Conservation (phyloP, 2,888 invertebrate species). For the Microplitis deprimator region DNA sequence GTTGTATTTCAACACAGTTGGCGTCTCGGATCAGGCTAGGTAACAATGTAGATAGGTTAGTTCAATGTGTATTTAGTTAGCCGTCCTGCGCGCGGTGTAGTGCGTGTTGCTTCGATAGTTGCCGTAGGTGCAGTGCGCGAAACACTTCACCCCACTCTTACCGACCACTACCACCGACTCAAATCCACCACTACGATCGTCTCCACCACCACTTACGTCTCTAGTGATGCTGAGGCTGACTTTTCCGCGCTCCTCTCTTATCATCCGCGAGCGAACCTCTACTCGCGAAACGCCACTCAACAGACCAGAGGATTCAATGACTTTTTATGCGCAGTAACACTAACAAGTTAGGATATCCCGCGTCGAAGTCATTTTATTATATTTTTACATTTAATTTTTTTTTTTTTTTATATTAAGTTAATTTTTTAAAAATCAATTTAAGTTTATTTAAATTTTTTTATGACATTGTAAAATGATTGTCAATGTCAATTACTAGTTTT, state of each 20-base stretch:
- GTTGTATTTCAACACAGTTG: conserved; percentile 25
- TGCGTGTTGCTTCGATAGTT: conserved; percentile 61
- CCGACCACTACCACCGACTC: conserved; percentile 11
- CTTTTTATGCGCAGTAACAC: conserved; percentile 49
- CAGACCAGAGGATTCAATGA: conserved; percentile 40
- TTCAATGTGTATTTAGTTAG: conserved; percentile 36
- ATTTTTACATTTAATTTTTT: neutral
- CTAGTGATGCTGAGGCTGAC: neutral
- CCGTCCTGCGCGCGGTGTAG: conserved; percentile 50
- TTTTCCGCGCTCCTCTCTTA: conserved; percentile 11
- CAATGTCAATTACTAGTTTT: no score
- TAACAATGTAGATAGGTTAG: conserved; percentile 43
- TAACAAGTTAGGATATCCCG: conserved; percentile 45
- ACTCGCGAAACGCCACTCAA: conserved; percentile 26
- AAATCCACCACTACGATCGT: conserved; percentile 12
- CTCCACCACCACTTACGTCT: neutral
- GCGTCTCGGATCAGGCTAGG: conserved; percentile 33
- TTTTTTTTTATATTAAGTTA: neutral
- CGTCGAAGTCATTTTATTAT: conserved; percentile 43
- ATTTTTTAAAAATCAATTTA: neutral
- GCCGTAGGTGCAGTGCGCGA: conserved; percentile 61
- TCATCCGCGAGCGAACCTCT: neutral
- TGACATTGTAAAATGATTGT: neutral
- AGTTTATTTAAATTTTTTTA: neutral
- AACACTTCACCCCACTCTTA: conserved; percentile 20